These are phyloP conservation scores for Meteorus cinctellus DNA, from an alignment of 2,888 invertebrate species.

Conservation along the genomic window DNA sequence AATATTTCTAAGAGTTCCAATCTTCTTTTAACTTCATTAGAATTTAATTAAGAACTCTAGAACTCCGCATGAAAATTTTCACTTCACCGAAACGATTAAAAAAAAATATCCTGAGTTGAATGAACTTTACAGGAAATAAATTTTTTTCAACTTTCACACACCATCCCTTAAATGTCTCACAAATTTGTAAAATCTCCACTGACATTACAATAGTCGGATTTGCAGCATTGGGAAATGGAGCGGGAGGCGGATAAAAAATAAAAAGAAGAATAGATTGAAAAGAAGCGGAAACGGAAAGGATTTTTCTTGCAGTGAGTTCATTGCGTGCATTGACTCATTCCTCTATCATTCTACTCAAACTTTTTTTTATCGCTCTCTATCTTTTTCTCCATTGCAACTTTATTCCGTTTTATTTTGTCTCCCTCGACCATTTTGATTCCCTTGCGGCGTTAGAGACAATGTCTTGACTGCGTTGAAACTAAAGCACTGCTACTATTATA, in stretches of 20 bases:
- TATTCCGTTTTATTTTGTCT: conserved; percentile 3
- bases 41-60: neutral
- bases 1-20: neutral
- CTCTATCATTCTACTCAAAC: conserved; percentile 21
- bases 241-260: neutral
- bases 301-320: conserved; percentile 35
- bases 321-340: conserved; percentile 22
- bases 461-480: conserved; percentile 18
- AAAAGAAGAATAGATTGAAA: neutral
- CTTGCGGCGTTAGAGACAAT: conserved; percentile 9
- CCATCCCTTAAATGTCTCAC: neutral
- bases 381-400: neutral
- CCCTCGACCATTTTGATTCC: conserved; percentile 21
- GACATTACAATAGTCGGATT: neutral
- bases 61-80: neutral
- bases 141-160: neutral
- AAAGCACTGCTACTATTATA: conserved; percentile 6
- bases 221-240: neutral
- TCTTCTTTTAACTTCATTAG: neutral
- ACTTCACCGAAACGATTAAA: neutral
- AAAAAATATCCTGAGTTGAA: neutral
- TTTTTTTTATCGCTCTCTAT: conserved; percentile 4
- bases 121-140: neutral
- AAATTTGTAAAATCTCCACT: neutral
- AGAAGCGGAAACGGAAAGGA: conserved; percentile 27